Percentiles rank a stretch among this genome's conserved stretches.
Conservation (phyloP, 2,797 vertebrate species). For the Notamacropus eugenii region DNA sequence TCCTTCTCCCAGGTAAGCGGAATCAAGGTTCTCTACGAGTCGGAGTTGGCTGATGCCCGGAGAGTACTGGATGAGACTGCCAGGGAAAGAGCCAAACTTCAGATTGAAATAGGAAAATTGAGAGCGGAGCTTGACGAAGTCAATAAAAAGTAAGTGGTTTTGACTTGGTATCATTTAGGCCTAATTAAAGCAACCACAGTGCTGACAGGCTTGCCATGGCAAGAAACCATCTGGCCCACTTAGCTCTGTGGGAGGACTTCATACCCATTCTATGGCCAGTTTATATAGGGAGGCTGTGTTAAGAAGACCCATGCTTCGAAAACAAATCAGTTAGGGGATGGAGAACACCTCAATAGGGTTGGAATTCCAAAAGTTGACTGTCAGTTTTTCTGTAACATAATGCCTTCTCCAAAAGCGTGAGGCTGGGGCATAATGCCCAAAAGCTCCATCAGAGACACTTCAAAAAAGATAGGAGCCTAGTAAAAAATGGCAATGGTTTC, state of each 20-base stretch:
- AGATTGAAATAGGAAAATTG: conserved; percentile 95
- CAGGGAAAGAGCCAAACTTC: conserved; percentile 92
- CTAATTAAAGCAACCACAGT: neutral
- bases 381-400: neutral
- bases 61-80: conserved; percentile 96
- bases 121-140: conserved; percentile 93
- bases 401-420: neutral
- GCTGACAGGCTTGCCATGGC: neutral
- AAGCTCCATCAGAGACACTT: neutral
- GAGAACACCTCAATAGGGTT: neutral
- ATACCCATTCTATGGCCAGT: neutral
- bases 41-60: conserved; percentile 94
- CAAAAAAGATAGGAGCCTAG: neutral
- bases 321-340: neutral
- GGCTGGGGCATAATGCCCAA: neutral
- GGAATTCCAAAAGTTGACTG: neutral
- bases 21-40: conserved; percentile 94
- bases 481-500: neutral
- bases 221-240: neutral
- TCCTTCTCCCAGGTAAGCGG: conserved; percentile 89
- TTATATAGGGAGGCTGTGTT: neutral
- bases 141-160: conserved; percentile 87
- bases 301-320: neutral
- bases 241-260: neutral
- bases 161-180: conserved; percentile 6